A percentile compares a stretch with the other conserved stretches of the same genome.
phyloP scores from a whole-genome alignment of 2,888 invertebrate species.

The Epinotia bilunana region DNA sequence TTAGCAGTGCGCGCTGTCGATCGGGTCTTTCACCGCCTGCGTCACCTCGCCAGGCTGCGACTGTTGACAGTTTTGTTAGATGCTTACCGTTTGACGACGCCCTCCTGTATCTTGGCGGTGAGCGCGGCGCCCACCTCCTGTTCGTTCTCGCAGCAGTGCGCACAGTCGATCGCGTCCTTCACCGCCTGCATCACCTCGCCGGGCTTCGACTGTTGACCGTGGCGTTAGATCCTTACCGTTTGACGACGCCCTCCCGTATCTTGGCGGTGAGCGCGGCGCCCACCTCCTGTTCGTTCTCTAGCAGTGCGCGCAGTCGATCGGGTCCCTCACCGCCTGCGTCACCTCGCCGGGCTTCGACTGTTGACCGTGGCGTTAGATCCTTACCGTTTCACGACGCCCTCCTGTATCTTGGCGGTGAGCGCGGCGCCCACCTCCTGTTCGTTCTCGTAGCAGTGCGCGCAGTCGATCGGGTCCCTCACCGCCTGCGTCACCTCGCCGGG shows the following conservation, averaged over 20 bases:
- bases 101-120: slow-evolving; percentile 84
- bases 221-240: too few species aligned
- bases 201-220: too few species aligned
- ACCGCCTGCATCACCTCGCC: too few species aligned
- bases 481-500: too few species aligned
- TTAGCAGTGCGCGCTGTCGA: slow-evolving; percentile 72
- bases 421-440: slow-evolving; percentile 88
- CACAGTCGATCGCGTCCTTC: not conserved
- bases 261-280: not conserved
- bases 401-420: slow-evolving; percentile 83
- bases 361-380: slow-evolving; percentile 41
- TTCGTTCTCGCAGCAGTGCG: slow-evolving; percentile 53
- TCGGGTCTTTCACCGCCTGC: slow-evolving; percentile 57
- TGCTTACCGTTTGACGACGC: slow-evolving; percentile 84
- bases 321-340: slow-evolving; percentile 57
- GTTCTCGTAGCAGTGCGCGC: too few species aligned
- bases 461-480: not conserved
- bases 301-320: too few species aligned
- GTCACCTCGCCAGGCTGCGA: slow-evolving; percentile 81
- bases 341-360: slow-evolving; percentile 84
- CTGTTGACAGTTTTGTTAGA: slow-evolving; percentile 61
- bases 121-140: slow-evolving; percentile 88
- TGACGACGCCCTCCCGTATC: not conserved
- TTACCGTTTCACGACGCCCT: slow-evolving; percentile 86
- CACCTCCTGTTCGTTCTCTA: slow-evolving; percentile 78